Percentiles rank a stretch among this genome's conserved stretches.
These are phyloP conservation scores for Drosophila antonietae DNA, from an alignment of 2,888 invertebrate species.

Conservation along the genomic window DNA sequence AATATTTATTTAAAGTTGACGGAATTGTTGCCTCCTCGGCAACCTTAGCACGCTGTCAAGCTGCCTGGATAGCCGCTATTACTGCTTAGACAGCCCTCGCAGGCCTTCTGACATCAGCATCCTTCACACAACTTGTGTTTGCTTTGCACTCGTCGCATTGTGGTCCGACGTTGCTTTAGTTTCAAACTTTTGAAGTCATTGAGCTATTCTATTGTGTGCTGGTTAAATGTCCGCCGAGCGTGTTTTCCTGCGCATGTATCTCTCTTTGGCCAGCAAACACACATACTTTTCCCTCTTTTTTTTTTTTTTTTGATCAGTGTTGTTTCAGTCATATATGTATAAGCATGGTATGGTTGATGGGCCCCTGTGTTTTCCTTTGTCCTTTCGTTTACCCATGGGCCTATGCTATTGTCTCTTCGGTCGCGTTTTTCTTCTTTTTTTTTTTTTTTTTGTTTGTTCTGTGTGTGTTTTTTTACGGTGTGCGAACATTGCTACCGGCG, in stretches of 20 bases:
- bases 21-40: neutral
- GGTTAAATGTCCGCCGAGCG: constrained; percentile 32
- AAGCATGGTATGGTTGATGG: constrained; percentile 47
- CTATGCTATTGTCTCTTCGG: constrained; percentile 66
- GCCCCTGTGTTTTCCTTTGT: constrained; percentile 50
- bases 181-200: constrained; percentile 66
- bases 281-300: constrained; percentile 30
- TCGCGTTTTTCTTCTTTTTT: constrained; percentile 23
- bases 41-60: constrained; percentile 11
- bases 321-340: constrained; percentile 74
- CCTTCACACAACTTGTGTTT: constrained; percentile 36
- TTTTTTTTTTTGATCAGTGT: neutral
- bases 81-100: constrained; percentile 49
- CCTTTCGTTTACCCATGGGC: constrained; percentile 66
- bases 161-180: constrained; percentile 30
- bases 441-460: constrained; percentile 1
- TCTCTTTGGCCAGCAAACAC: constrained; percentile 25
- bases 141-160: constrained; percentile 49
- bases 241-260: constrained; percentile 20
- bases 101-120: constrained; percentile 14
- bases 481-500: constrained; percentile 29
- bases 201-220: constrained; percentile 68
- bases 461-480: constrained; percentile 23
- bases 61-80: constrained; percentile 8
- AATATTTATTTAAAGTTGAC: neutral